Conservation (phyloP, 2,113 vertebrate species). For the Onychorhynchus coronatus region DNA sequence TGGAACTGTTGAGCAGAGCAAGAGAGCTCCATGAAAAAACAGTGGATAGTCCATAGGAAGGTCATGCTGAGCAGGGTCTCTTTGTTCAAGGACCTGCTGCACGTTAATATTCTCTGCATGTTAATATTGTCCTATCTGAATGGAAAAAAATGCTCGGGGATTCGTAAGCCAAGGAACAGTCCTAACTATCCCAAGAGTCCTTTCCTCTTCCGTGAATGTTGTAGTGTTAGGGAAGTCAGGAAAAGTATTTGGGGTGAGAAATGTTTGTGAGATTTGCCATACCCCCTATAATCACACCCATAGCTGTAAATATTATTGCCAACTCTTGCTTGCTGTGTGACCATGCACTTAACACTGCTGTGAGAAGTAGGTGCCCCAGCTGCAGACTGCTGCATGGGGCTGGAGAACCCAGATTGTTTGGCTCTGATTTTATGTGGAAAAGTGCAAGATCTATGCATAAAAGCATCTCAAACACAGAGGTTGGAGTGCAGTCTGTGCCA, state of each 20-base stretch:
- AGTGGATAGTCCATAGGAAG: not conserved
- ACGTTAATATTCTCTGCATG: not conserved
- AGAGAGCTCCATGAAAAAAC: not conserved
- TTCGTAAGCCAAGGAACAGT: not conserved
- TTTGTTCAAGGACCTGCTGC: not conserved
- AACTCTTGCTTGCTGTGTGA: not conserved
- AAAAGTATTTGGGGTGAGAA: not conserved
- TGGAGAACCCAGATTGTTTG: not conserved
- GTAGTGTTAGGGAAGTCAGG: not conserved
- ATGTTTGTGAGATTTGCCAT: not conserved
- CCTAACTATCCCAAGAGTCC: not conserved
- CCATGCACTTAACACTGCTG: fast-evolving
- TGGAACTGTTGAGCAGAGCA: not conserved
- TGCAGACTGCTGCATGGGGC: not conserved
- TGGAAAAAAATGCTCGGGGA: not conserved
- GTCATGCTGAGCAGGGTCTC: not conserved
- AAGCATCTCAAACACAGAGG: not conserved
- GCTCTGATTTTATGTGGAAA: not conserved
- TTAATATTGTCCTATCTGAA: fast-evolving
- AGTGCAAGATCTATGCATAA: not conserved
- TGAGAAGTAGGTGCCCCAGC: not conserved
- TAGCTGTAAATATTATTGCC: not conserved
- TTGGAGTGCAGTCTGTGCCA: not conserved
- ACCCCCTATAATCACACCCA: not conserved
- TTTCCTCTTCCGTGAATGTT: not conserved